Conservation (phyloP, 2,888 invertebrate species). For the Bombylius major region DNA sequence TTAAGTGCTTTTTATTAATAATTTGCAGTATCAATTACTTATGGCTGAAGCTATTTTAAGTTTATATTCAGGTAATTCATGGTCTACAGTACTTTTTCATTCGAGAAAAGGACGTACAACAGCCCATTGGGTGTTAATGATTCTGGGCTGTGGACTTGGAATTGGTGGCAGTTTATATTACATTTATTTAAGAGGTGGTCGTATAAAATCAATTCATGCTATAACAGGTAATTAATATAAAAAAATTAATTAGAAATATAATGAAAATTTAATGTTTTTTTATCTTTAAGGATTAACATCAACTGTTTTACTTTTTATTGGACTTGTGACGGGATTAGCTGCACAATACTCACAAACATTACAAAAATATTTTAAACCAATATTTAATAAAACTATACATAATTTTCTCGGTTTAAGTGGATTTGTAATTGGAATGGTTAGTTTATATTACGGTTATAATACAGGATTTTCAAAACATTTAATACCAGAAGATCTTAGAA, state of each 20-base stretch:
- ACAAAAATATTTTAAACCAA: conserved; percentile 20
- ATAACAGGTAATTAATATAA: background rate
- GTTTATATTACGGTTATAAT: conserved; percentile 31
- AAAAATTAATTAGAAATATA: too few species aligned
- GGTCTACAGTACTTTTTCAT: conserved; percentile 19
- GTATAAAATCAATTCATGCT: conserved; percentile 24
- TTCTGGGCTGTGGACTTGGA: conserved; percentile 27
- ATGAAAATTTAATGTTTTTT: background rate
- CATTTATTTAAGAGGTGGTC: conserved; percentile 23
- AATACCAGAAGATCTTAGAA: conserved; percentile 20
- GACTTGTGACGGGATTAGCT: conserved; percentile 26
- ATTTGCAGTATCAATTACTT: conserved; percentile 26
- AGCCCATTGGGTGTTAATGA: conserved; percentile 29
- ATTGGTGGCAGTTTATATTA: conserved; percentile 27
- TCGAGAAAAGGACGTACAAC: conserved; percentile 26
- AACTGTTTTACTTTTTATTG: conserved; percentile 25
- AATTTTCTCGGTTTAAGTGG: conserved; percentile 26
- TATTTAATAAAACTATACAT: conserved; percentile 29
- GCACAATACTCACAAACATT: conserved; percentile 25
- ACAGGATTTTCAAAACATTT: conserved; percentile 25
- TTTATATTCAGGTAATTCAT: conserved; percentile 27
- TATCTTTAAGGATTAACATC: conserved; percentile 24
- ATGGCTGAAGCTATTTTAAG: conserved; percentile 33
- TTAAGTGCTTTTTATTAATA: too few species aligned
- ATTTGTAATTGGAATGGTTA: conserved; percentile 26